Evolutionary conservation across 2,113 vertebrate species (phyloP), one percentile per base, ranked within the genome.

Genomic region (Ictalurus punctatus): DNA sequence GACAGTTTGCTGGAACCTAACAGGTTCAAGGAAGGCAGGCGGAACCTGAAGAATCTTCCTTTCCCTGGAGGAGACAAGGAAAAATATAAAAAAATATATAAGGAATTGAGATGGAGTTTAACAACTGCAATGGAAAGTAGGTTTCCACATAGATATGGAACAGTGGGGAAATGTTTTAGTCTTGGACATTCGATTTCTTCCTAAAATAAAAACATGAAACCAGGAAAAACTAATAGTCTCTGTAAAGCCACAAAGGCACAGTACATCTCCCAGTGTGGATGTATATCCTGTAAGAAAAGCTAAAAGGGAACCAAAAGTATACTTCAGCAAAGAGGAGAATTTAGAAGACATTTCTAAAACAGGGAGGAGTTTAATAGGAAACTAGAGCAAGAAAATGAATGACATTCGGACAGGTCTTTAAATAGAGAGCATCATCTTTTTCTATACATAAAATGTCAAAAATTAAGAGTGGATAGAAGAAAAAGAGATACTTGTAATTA

Each of bases 1-100:
- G 98, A 99, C 87, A 99, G 97, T 93, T 99, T 99, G 94, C 97
- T 96, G 92, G 97, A 96, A 0, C 97, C 97, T 91, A 99, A 93
- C 87, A 99, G 95, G 91, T 97, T 97, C 92, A 99, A 37, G 79
- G 96, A 96, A 25, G 97, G 97, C 88, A 99, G 95, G 81, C 97
- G 97, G 94, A 99, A 97, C 37, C 97, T 96, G 93, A 99, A 98
- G 93, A 99, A 96, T 94, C 97, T 95, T 69, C 97, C 97, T 96
- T 93, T 89, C 92, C 93, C 94, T 94, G 67, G 89, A 95, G 54
- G 86, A 19, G 84, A 79, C 69, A 88, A 92, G 86, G 84, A 91
- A 89, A 87, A 84, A 54, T 48, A 48, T 48, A 48, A 48, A 48
- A 48, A 48, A 48, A 48, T 48, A 48, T 48, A 48, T 48, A 85